Percentiles rank a stretch among this genome's conserved stretches.
Conservation (phyloP, 2,113 vertebrate species). For the Seriola rivoliana region DNA sequence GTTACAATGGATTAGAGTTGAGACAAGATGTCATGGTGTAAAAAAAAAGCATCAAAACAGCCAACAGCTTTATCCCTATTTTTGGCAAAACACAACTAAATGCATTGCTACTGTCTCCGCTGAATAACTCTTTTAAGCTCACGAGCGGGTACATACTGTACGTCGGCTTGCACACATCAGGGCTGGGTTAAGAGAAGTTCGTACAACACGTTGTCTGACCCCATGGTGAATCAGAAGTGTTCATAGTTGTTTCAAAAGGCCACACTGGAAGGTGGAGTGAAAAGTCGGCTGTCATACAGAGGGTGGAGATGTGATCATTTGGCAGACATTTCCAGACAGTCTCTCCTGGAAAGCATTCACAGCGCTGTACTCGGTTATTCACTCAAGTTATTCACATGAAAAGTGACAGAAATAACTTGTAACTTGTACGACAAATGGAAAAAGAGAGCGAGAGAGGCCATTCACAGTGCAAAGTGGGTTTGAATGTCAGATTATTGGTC, state of each 20-base stretch:
- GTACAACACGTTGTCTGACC: background rate
- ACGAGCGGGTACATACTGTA: background rate
- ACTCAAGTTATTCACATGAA: too few relatives aligned
- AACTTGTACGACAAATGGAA: too few relatives aligned
- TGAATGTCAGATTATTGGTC: too few relatives aligned
- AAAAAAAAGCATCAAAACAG: conserved; percentile 16
- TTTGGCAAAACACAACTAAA: conserved; percentile 10
- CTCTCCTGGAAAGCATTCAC: too few relatives aligned
- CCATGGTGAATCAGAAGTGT: background rate
- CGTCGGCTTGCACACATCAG: background rate
- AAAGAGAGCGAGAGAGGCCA: too few relatives aligned
- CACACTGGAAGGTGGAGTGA: background rate
- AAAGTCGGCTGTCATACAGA: too few relatives aligned
- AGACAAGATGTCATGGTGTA: conserved; percentile 21
- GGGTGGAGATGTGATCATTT: too few relatives aligned
- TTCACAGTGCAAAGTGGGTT: too few relatives aligned
- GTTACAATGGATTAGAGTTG: conserved; percentile 28
- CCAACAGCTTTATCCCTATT: background rate
- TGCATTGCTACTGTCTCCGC: background rate
- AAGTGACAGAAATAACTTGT: too few relatives aligned
- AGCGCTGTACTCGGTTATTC: too few relatives aligned
- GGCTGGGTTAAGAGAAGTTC: background rate
- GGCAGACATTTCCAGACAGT: too few relatives aligned
- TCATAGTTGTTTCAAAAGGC: background rate
- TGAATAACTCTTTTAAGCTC: conserved; percentile 22